Conservation (phyloP, 64 coral and sea anemone genomes). For the Actinia equina region DNA sequence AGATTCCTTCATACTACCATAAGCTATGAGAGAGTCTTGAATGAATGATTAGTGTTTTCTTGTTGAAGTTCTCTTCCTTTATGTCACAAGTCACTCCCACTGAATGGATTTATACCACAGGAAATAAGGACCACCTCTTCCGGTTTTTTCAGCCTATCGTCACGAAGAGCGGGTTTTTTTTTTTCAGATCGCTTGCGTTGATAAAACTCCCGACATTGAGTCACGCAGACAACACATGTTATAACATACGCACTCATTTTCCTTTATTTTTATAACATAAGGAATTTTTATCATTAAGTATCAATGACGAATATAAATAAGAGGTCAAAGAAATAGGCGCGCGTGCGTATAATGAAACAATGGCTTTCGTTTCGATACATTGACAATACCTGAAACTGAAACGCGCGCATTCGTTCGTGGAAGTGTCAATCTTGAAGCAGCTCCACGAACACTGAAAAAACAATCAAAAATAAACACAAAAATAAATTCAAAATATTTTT, state of each 20-base stretch:
- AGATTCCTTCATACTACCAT: constrained; percentile 53
- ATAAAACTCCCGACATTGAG: background rate
- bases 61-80: background rate
- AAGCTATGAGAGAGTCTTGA: background rate
- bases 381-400: background rate
- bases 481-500: background rate
- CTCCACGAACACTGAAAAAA: background rate
- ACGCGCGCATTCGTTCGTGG: background rate
- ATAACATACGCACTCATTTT: background rate
- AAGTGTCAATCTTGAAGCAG: background rate
- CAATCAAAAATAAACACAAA: background rate
- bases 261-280: background rate
- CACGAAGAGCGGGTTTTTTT: background rate
- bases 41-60: background rate
- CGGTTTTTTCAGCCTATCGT: background rate
- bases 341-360: background rate
- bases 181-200: background rate
- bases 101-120: background rate
- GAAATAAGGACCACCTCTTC: constrained; percentile 2
- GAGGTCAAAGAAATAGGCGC: background rate
- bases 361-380: background rate
- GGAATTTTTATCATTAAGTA: background rate
- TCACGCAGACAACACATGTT: background rate
- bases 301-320: background rate
- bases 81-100: constrained; percentile 15